A percentile compares a stretch with the other conserved stretches of the same genome.
Evolutionary conservation across 2,888 invertebrate species (phyloP).

Genomic region (Hemaris fuciformis): DNA sequence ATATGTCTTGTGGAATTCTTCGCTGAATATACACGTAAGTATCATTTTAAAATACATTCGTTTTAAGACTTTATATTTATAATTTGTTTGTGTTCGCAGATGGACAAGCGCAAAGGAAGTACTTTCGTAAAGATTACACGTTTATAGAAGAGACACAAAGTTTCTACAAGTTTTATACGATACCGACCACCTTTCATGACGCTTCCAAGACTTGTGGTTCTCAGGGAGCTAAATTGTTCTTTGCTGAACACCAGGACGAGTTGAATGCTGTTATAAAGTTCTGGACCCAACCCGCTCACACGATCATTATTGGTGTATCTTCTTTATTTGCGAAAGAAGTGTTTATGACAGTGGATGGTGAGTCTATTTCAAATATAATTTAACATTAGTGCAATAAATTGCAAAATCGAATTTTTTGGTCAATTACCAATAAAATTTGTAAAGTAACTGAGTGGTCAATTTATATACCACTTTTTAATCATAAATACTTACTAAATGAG

Average conservation of each 20-base stretch:
- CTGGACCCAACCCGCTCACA: conserved; percentile 35
- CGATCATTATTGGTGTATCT: conserved; percentile 11
- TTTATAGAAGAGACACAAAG: conserved; percentile 43
- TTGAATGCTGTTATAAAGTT: conserved; percentile 36
- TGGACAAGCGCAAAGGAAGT: conserved; percentile 45
- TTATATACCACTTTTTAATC: too few species aligned
- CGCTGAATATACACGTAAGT: conserved; percentile 2
- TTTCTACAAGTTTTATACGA: conserved; percentile 64
- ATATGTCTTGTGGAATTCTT: conserved; percentile 13
- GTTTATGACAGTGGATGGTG: background rate
- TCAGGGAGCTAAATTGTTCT: conserved; percentile 58
- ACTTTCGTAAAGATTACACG: conserved; percentile 61
- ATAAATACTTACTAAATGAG: too few species aligned
- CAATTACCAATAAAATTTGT: too few species aligned
- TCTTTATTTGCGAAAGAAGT: background rate
- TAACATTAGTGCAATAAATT: too few species aligned
- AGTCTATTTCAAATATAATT: background rate
- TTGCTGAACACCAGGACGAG: conserved; percentile 52
- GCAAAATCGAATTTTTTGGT: too few species aligned
- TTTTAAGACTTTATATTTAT: background rate
- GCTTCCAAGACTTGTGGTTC: conserved; percentile 49
- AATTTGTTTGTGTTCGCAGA: conserved; percentile 36
- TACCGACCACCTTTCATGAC: conserved; percentile 48
- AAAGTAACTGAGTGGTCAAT: too few species aligned
- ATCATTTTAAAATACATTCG: background rate